Conservation (phyloP, 1,140 invertebrate genomes). For the Oreohelix idahoensis region DNA sequence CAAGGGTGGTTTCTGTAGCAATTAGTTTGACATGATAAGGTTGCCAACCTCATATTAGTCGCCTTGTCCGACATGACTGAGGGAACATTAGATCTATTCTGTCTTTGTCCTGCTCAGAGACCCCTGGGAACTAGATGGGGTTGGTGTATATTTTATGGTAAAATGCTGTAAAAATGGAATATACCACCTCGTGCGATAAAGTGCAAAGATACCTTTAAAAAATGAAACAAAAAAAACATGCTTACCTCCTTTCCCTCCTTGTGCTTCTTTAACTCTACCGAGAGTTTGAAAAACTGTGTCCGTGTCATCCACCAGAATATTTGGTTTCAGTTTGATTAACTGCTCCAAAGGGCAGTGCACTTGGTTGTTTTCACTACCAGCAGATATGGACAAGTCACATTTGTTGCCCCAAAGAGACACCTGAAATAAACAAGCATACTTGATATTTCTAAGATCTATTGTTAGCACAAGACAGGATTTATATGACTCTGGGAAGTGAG, state of each 20-base stretch:
- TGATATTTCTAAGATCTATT: no score
- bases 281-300: slow-evolving; percentile 76
- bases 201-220: no score
- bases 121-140: no score
- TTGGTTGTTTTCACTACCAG: slow-evolving; percentile 78
- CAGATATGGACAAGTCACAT: slow-evolving; percentile 90
- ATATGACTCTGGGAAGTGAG: no score
- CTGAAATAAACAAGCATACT: no score
- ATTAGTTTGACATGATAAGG: no score
- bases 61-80: no score
- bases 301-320: slow-evolving; percentile 79
- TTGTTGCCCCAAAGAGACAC: slow-evolving; percentile 80
- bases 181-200: background rate
- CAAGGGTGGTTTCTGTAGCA: no score
- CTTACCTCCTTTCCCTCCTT: slow-evolving; percentile 52
- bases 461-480: no score
- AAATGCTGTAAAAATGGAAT: background rate
- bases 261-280: slow-evolving; percentile 31
- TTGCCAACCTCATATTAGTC: no score
- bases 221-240: background rate
- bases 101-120: no score
- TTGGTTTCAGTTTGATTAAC: slow-evolving; percentile 78
- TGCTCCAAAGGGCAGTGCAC: slow-evolving; percentile 78
- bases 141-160: background rate
- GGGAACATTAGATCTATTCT: no score